These are phyloP conservation scores for Tiliacea citrago DNA, from an alignment of 2,888 invertebrate species.

Conservation along the genomic window DNA sequence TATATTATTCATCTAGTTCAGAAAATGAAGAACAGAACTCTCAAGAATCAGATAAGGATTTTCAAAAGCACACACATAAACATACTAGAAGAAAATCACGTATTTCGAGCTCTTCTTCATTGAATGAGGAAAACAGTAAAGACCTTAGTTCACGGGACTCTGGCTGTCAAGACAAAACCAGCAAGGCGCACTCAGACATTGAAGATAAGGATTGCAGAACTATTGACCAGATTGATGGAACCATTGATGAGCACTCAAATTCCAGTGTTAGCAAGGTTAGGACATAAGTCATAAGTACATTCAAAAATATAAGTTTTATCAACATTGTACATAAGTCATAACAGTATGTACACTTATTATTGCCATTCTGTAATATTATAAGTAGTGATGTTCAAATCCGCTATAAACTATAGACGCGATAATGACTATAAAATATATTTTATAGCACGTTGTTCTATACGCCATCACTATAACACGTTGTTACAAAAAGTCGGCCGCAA, in stretches of 20 bases:
- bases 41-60: conserved; percentile 71
- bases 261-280: conserved; percentile 85
- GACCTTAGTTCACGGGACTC: conserved; percentile 34
- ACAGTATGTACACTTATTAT: conserved; percentile 34
- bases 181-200: conserved; percentile 42
- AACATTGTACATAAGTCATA: conserved; percentile 36
- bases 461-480: not conserved
- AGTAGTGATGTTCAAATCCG: not conserved
- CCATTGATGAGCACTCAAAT: conserved; percentile 71
- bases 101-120: conserved; percentile 63
- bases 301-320: conserved; percentile 32
- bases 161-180: conserved; percentile 47
- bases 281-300: conserved; percentile 66
- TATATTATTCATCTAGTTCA: conserved; percentile 82
- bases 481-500: not conserved
- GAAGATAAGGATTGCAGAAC: conserved; percentile 39
- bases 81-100: conserved; percentile 36
- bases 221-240: conserved; percentile 62
- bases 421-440: not conserved
- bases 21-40: conserved; percentile 77
- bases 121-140: conserved; percentile 65
- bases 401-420: not conserved
- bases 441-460: not conserved
- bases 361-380: conserved; percentile 22
- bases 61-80: conserved; percentile 38